A percentile compares a stretch with the other conserved stretches of the same genome.
These are phyloP conservation scores for Sebastes schlegelii DNA, from an alignment of 2,113 vertebrate species.

Conservation along the genomic window DNA sequence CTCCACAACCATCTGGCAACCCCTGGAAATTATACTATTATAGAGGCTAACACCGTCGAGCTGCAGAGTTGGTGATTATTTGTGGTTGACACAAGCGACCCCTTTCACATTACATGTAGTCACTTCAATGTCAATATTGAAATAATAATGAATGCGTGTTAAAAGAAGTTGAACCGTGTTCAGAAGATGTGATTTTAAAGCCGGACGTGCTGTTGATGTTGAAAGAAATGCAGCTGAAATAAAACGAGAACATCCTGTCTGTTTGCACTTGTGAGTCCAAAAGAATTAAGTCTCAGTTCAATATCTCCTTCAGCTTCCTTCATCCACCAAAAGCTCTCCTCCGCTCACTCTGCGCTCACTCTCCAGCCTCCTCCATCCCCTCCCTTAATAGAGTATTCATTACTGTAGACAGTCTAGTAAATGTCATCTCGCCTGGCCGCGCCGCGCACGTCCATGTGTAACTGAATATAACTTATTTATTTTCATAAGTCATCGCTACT, in stretches of 20 bases:
- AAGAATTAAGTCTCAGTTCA: neutral
- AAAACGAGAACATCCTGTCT: neutral
- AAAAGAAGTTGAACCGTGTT: neutral
- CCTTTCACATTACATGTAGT: neutral
- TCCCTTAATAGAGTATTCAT: slow-evolving; percentile 67
- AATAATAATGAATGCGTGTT: neutral
- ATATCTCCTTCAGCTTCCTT: neutral
- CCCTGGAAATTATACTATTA: too few species aligned
- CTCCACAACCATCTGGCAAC: too few species aligned
- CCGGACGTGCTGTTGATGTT: too few species aligned
- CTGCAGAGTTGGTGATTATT: neutral
- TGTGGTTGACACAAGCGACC: neutral
- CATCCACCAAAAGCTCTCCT: slow-evolving; percentile 5
- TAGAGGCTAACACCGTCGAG: too few species aligned
- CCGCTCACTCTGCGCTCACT: neutral
- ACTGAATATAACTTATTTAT: slow-evolving; percentile 80
- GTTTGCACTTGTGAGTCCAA: slow-evolving; percentile 7
- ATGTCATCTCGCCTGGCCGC: slow-evolving; percentile 71
- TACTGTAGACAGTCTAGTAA: slow-evolving; percentile 65
- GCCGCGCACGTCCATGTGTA: slow-evolving; percentile 53
- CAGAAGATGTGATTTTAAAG: neutral
- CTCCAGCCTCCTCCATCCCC: neutral
- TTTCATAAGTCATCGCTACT: slow-evolving; percentile 70
- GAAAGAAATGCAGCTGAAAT: neutral
- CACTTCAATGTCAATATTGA: neutral